phyloP scores from a whole-genome alignment of 2,113 vertebrate genomes.

The Heteronetta atricapilla region DNA sequence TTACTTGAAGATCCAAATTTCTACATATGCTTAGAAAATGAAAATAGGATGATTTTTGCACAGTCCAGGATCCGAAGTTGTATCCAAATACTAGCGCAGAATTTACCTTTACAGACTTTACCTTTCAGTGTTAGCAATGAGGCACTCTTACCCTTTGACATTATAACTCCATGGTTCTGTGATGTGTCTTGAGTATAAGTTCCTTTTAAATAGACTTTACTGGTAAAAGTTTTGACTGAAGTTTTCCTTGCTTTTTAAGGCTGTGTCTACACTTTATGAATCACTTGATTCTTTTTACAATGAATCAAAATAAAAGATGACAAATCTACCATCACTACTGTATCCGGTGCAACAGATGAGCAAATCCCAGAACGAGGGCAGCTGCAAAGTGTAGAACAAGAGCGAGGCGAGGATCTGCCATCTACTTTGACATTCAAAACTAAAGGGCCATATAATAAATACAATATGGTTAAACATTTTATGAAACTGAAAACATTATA shows the following conservation, averaged over 20 bases:
- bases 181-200: not conserved
- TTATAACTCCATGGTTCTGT: not conserved
- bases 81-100: too few species aligned
- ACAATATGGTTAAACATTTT: not conserved
- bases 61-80: too few species aligned
- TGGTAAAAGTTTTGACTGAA: not conserved
- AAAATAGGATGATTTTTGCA: too few species aligned
- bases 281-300: constrained; percentile 23
- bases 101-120: not conserved
- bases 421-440: not conserved
- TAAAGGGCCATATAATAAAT: not conserved
- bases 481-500: not conserved
- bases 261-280: constrained; percentile 62
- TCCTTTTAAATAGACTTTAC: not conserved
- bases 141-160: not conserved
- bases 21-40: too few species aligned
- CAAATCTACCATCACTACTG: not conserved
- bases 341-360: not conserved
- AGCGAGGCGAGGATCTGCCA: not conserved
- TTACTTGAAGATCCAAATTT: too few species aligned
- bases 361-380: not conserved
- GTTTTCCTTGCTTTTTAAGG: constrained; percentile 59
- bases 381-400: not conserved
- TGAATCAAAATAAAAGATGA: constrained; percentile 37
- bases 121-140: not conserved